Evolutionary conservation across 2,888 invertebrate species (phyloP).

Genomic region (Apantesis nais): DNA sequence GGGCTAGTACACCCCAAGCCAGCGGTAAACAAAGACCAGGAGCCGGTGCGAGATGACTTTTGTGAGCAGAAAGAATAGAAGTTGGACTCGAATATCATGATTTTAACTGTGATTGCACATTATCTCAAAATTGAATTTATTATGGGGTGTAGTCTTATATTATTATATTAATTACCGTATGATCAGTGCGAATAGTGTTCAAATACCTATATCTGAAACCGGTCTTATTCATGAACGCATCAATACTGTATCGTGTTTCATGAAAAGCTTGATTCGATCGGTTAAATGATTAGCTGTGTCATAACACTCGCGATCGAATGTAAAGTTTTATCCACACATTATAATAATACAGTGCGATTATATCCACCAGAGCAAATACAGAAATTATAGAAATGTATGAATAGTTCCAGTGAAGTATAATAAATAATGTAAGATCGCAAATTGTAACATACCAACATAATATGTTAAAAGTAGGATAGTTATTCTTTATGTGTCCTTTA

Average conservation of each 20-base stretch:
- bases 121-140: too few species aligned
- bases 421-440: not conserved
- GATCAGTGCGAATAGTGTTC: not conserved
- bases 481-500: not conserved
- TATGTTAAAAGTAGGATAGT: not conserved
- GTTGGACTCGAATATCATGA: too few species aligned
- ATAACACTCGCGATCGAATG: not conserved
- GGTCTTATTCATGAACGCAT: not conserved
- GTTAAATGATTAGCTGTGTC: not conserved
- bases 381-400: not conserved
- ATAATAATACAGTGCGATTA: not conserved
- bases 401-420: too few species aligned
- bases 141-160: too few species aligned
- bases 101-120: too few species aligned
- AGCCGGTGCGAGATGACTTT: too few species aligned
- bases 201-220: not conserved
- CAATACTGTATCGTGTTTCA: not conserved
- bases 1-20: too few species aligned
- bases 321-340: not conserved
- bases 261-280: not conserved
- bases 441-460: not conserved
- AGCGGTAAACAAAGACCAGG: too few species aligned
- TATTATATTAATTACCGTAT: too few species aligned
- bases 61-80: too few species aligned
- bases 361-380: not conserved